Evolutionary conservation across 2,113 vertebrate species (phyloP).

Genomic region (Dicaeum eximium): DNA sequence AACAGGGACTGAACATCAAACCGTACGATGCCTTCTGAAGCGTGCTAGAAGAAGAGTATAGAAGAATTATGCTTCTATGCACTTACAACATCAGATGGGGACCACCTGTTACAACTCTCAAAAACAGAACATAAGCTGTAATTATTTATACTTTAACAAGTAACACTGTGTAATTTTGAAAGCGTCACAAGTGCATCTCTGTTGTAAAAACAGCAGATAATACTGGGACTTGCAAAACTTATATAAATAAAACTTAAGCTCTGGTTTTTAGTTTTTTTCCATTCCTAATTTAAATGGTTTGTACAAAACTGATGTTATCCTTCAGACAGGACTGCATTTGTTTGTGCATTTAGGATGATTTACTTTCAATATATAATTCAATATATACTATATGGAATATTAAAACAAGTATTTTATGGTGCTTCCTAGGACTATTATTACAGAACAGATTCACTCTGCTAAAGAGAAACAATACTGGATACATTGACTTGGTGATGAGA

Average conservation of each 20-base stretch:
- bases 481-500: neutral
- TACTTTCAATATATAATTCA: neutral
- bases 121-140: neutral
- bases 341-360: neutral
- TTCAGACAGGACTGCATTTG: neutral
- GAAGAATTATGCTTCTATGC: neutral
- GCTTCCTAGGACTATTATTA: neutral
- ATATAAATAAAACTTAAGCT: neutral
- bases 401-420: neutral
- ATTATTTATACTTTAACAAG: neutral
- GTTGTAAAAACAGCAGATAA: neutral
- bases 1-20: constrained; percentile 90
- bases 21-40: constrained; percentile 90
- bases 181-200: neutral
- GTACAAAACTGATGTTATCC: neutral
- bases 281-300: neutral
- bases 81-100: neutral
- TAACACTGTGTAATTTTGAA: accelerated
- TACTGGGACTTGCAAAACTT: neutral
- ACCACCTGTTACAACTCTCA: neutral
- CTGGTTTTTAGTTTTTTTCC: accelerated
- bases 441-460: neutral
- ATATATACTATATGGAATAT: neutral
- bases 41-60: constrained; percentile 75
- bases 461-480: neutral